Evolutionary conservation across 2,888 invertebrate species (phyloP).

Genomic region (Leptura quadrifasciata): DNA sequence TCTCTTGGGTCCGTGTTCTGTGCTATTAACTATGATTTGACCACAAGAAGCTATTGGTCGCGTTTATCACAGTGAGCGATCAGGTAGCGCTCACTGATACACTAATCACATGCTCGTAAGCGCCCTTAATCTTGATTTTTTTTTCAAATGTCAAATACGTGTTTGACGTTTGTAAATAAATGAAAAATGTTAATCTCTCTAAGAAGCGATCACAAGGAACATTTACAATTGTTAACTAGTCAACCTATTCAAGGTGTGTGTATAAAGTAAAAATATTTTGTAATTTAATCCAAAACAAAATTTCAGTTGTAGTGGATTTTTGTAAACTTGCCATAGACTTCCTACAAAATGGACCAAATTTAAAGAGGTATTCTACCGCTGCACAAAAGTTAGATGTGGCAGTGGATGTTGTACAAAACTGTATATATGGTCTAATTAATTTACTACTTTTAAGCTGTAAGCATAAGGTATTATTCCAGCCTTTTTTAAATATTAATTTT

Average conservation of each 20-base stretch:
- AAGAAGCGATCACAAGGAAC: slow-evolving; percentile 77
- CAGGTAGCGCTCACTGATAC: no score
- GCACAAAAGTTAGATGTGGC: slow-evolving; percentile 80
- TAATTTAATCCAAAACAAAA: slow-evolving; percentile 18
- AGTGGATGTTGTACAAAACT: slow-evolving; percentile 77
- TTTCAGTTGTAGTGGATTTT: slow-evolving; percentile 81
- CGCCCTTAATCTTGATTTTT: not conserved
- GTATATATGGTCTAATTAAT: slow-evolving; percentile 84
- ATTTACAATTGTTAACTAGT: slow-evolving; percentile 75
- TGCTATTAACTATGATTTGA: no score
- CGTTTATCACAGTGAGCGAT: no score
- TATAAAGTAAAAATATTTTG: slow-evolving; percentile 16
- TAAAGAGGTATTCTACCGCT: slow-evolving; percentile 78
- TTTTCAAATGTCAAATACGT: not conserved
- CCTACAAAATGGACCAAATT: slow-evolving; percentile 80
- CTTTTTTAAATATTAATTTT: slow-evolving; percentile 8
- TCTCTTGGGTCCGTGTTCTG: no score
- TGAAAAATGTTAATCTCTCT: slow-evolving; percentile 73
- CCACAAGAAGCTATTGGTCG: no score
- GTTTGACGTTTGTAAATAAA: not conserved
- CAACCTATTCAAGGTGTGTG: slow-evolving; percentile 75
- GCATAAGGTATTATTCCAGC: slow-evolving; percentile 77
- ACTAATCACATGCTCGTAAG: no score
- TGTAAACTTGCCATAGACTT: slow-evolving; percentile 82
- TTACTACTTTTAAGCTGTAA: slow-evolving; percentile 83